Evolutionary conservation across 2,113 vertebrate species (phyloP).

Genomic region (Rhinolophus ferrumequinum): DNA sequence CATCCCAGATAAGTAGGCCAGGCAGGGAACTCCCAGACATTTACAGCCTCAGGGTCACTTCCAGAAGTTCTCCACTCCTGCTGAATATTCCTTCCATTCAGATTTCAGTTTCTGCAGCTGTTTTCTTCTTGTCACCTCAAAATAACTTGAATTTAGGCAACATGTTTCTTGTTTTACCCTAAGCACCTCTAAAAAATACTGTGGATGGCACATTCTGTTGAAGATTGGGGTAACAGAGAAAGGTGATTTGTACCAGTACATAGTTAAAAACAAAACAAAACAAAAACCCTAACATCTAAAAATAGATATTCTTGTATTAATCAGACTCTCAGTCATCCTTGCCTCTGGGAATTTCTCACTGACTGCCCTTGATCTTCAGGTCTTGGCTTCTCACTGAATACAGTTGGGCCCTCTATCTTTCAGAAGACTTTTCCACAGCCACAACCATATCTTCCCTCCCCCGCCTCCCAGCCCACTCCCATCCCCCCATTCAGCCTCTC

Average conservation of each 20-base stretch:
- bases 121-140: neutral
- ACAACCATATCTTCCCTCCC: too few species aligned
- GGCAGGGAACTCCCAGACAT: neutral
- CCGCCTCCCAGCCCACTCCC: too few species aligned
- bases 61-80: neutral
- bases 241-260: neutral
- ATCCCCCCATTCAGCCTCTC: neutral
- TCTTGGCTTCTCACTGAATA: neutral
- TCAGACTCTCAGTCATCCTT: neutral
- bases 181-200: neutral
- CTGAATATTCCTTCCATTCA: neutral
- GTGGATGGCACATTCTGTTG: neutral
- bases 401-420: neutral
- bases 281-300: neutral
- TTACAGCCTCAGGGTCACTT: neutral
- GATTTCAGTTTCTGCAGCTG: neutral
- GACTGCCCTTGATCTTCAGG: neutral
- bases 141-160: constrained; percentile 7
- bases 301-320: neutral
- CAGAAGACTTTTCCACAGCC: neutral
- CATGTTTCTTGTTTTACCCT: neutral
- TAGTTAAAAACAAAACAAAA: neutral
- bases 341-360: neutral
- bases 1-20: neutral
- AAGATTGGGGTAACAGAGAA: neutral